phyloP scores from a whole-genome alignment of 2,888 invertebrate species.

The Agrenia bidenticulata region DNA sequence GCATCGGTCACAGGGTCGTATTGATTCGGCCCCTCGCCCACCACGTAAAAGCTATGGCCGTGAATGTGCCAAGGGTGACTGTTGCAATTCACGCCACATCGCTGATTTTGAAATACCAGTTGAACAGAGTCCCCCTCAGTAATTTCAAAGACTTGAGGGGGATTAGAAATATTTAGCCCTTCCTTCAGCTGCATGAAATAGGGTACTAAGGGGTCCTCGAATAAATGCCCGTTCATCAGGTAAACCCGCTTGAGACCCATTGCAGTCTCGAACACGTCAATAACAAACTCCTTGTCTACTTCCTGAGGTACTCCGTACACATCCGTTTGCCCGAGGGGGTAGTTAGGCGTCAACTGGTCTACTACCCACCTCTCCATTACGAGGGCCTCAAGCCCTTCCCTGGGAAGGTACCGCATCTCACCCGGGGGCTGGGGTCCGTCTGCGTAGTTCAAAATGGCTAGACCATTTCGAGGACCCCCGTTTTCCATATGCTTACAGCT shows the following conservation, averaged over 20 bases:
- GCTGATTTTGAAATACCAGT: constrained; percentile 38
- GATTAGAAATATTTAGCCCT: constrained; percentile 32
- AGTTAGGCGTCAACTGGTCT: constrained; percentile 32
- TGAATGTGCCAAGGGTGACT: constrained; percentile 43
- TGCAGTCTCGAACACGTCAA: constrained; percentile 31
- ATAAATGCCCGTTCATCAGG: constrained; percentile 36
- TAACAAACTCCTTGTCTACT: constrained; percentile 29
- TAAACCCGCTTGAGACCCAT: constrained; percentile 24
- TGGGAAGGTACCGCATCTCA: constrained; percentile 19
- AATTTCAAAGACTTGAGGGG: constrained; percentile 38
- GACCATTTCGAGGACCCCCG: constrained; percentile 36
- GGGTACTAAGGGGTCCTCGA: constrained; percentile 30
- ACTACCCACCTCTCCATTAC: constrained; percentile 33
- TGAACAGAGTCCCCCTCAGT: constrained; percentile 36
- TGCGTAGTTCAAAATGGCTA: constrained; percentile 25
- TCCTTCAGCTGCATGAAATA: constrained; percentile 30
- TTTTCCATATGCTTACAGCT: constrained; percentile 29
- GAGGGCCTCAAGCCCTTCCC: constrained; percentile 1
- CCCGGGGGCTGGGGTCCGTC: background rate
- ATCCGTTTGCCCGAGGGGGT: constrained; percentile 30
- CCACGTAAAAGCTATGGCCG: constrained; percentile 35
- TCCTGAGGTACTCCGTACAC: constrained; percentile 25
- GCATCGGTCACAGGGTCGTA: constrained; percentile 35
- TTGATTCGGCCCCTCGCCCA: constrained; percentile 37
- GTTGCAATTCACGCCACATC: constrained; percentile 24